Evolutionary conservation across 2,113 vertebrate genomes (phyloP).

Genomic region (Pseudopipra pipra): DNA sequence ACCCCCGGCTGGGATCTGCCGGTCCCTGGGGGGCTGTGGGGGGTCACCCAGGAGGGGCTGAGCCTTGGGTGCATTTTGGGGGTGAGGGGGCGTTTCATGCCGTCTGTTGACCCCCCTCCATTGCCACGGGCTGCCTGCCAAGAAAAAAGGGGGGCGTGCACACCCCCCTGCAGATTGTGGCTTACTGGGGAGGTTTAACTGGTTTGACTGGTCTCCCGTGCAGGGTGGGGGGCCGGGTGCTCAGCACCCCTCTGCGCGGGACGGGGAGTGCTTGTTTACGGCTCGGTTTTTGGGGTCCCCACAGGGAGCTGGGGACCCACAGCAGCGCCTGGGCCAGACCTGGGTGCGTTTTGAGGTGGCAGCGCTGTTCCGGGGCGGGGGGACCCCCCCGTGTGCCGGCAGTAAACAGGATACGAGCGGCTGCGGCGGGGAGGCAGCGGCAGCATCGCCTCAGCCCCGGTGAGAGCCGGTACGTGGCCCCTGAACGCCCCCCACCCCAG

Average conservation of each 20-base stretch:
- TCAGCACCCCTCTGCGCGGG: neutral
- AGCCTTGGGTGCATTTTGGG: neutral
- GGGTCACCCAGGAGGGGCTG: neutral
- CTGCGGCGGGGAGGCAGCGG: neutral
- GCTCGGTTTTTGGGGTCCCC: neutral
- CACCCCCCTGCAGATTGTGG: neutral
- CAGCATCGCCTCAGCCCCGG: neutral
- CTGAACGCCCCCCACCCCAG: neutral
- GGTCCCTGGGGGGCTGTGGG: neutral
- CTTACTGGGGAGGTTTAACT: neutral
- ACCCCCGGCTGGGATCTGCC: fast-evolving
- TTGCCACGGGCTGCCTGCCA: neutral
- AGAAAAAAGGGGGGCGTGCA: neutral
- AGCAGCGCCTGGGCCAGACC: neutral
- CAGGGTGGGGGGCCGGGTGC: neutral
- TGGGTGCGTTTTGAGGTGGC: neutral
- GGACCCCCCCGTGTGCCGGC: neutral
- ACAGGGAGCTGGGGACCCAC: fast-evolving
- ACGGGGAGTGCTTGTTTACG: neutral
- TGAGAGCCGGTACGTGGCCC: neutral
- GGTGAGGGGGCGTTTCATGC: neutral
- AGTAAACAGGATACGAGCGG: slow-evolving; percentile 26
- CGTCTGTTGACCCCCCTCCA: no score
- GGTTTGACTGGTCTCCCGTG: neutral
- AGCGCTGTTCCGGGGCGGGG: neutral